A percentile compares a stretch with the other conserved stretches of the same genome.
phyloP scores from a whole-genome alignment of 2,888 invertebrate species.

The Ennomos erosarius region DNA sequence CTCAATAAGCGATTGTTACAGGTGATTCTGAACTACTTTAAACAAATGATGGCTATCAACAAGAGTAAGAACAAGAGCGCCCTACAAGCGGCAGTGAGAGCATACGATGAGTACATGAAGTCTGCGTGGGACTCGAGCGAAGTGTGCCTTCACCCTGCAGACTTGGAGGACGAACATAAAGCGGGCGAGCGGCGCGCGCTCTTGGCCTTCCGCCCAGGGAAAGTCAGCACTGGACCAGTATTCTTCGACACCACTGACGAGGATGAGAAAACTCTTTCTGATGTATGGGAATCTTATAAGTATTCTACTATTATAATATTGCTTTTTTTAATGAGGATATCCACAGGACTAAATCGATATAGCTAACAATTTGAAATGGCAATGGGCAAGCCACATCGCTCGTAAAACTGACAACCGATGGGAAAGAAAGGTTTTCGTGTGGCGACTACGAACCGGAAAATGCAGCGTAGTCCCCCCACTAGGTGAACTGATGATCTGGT shows the following conservation, averaged over 20 bases:
- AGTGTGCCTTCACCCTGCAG: constrained; percentile 2
- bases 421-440: no score
- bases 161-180: not conserved
- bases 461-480: no score
- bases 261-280: constrained; percentile 4
- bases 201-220: not conserved
- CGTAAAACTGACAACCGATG: no score
- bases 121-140: constrained; percentile 5
- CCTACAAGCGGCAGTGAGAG: constrained; percentile 2
- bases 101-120: constrained; percentile 3
- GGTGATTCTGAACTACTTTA: not conserved
- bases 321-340: no score
- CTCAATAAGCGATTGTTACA: not conserved
- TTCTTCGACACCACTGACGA: constrained; percentile 1
- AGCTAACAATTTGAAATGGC: no score
- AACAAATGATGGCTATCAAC: constrained; percentile 1
- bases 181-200: constrained; percentile 1
- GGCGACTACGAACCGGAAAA: no score
- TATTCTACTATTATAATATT: no score
- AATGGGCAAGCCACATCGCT: no score
- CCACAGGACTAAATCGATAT: no score
- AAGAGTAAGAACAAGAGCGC: constrained; percentile 3
- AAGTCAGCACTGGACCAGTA: not conserved
- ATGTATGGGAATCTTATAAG: constrained; percentile 1
- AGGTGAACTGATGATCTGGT: no score